Evolutionary conservation across 2,113 vertebrate species (phyloP).

Genomic region (Phrynosoma platyrhinos): DNA sequence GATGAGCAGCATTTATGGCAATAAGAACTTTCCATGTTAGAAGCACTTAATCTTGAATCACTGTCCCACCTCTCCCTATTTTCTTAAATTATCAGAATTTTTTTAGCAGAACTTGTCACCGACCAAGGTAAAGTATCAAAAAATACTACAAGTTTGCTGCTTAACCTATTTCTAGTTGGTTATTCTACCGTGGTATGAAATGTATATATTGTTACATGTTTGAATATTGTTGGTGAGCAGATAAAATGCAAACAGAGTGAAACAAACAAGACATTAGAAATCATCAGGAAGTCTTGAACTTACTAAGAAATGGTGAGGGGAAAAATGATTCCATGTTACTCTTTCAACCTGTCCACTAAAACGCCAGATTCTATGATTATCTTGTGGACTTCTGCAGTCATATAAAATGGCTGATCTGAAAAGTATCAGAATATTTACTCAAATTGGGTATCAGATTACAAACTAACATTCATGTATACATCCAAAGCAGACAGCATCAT

Average conservation of each 20-base stretch:
- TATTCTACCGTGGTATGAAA: background rate
- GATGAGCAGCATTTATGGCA: background rate
- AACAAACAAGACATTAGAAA: background rate
- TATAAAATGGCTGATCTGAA: conserved; percentile 90
- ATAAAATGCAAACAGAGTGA: background rate
- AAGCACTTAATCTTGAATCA: background rate
- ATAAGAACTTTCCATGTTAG: too few relatives aligned
- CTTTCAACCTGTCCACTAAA: conserved; percentile 97
- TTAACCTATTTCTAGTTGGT: background rate
- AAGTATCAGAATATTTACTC: background rate
- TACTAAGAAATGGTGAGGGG: conserved; percentile 94
- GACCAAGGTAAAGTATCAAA: background rate
- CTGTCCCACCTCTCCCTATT: background rate
- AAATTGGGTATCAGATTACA: background rate
- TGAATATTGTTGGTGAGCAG: background rate
- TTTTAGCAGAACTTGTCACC: background rate
- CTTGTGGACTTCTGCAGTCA: conserved; percentile 91
- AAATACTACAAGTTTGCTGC: background rate
- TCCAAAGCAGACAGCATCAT: background rate
- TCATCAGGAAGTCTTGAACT: conserved; percentile 31
- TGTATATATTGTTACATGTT: background rate
- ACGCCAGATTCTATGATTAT: conserved; percentile 87
- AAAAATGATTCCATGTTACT: conserved; percentile 94
- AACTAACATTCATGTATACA: background rate
- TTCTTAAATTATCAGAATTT: background rate